These are phyloP conservation scores for Leucosticte australis DNA, from an alignment of 2,113 vertebrate species.

Conservation along the genomic window DNA sequence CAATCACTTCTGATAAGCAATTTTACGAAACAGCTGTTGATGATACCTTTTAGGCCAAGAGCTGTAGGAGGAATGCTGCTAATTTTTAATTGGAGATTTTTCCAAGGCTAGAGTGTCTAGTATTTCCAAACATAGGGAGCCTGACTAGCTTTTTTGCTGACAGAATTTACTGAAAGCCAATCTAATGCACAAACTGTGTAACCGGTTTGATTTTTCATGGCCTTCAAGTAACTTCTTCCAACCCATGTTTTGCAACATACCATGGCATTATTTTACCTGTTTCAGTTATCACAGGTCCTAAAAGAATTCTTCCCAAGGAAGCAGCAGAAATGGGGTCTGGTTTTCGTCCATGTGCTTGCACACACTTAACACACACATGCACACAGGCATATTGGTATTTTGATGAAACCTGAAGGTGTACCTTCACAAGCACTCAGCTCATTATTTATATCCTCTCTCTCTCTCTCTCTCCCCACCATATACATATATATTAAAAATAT, in stretches of 20 bases:
- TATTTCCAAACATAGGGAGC: background rate
- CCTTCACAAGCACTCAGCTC: background rate
- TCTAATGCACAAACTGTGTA: background rate
- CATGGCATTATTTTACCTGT: background rate
- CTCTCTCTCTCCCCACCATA: too few relatives aligned
- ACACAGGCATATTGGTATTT: rapidly evolving
- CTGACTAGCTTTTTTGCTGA: background rate
- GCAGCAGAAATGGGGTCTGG: background rate
- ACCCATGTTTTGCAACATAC: background rate
- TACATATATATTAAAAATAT: too few relatives aligned
- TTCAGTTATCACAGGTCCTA: background rate
- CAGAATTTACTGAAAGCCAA: background rate
- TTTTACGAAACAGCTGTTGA: background rate
- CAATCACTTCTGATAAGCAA: background rate
- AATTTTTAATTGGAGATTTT: background rate
- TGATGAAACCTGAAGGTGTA: background rate
- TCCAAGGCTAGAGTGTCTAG: background rate
- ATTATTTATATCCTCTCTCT: background rate
- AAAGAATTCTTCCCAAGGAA: background rate
- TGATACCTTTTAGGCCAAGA: background rate
- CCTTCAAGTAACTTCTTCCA: background rate
- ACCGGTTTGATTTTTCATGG: background rate
- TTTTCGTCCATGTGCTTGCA: background rate
- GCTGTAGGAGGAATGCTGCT: background rate
- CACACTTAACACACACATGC: rapidly evolving